A percentile compares a stretch with the other conserved stretches of the same genome.
Conservation (phyloP, 2,113 vertebrate genomes). For the Apistogramma diplotaenia region DNA sequence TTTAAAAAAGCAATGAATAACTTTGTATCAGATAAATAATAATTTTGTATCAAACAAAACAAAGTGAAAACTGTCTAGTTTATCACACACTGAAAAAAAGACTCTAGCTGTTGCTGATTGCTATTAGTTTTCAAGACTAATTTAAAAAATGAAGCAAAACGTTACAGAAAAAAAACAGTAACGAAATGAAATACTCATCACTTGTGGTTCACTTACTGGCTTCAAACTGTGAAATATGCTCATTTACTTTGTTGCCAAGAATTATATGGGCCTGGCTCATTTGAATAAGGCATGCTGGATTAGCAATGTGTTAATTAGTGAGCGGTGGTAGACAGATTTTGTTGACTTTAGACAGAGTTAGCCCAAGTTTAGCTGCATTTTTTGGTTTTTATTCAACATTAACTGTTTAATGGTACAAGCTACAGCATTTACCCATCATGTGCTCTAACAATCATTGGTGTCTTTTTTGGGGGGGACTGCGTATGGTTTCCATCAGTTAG, state of each 20-base stretch:
- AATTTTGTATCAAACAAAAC: neutral
- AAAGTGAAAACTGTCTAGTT: neutral
- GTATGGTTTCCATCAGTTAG: too few species aligned
- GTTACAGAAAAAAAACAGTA: neutral
- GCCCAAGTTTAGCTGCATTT: neutral
- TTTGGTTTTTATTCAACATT: neutral
- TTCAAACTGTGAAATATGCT: neutral
- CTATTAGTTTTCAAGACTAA: neutral
- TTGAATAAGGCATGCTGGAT: neutral
- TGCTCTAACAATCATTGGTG: neutral
- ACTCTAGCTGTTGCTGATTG: neutral
- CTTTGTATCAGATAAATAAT: neutral
- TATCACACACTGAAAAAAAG: neutral
- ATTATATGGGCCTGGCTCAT: neutral
- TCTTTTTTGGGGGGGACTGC: too few species aligned
- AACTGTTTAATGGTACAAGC: neutral
- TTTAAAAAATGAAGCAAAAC: neutral
- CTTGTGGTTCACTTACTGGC: neutral
- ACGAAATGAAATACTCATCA: neutral
- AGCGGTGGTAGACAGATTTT: neutral
- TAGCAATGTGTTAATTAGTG: neutral
- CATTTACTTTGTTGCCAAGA: neutral
- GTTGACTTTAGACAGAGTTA: neutral
- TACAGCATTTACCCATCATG: neutral
- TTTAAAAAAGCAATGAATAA: neutral